These are phyloP conservation scores for Elachura formosa DNA, from an alignment of 2,113 vertebrate genomes.

Conservation along the genomic window DNA sequence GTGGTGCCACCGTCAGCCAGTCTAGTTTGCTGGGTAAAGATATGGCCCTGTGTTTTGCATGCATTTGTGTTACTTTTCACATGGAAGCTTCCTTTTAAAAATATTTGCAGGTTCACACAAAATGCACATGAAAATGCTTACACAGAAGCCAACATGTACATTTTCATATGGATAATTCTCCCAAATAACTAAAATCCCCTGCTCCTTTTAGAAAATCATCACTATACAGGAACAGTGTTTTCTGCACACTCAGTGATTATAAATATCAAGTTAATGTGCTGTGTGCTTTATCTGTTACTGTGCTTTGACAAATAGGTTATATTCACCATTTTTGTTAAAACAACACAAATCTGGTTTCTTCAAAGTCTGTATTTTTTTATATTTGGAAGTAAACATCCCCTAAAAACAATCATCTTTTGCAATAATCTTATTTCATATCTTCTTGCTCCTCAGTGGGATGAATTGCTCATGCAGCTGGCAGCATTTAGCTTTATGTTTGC, in stretches of 20 bases:
- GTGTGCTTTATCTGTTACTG: not conserved
- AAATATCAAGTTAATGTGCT: not conserved
- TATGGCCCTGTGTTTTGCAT: not conserved
- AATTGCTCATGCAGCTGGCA: slow-evolving; percentile 19
- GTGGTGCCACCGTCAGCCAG: not conserved
- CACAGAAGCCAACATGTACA: not conserved
- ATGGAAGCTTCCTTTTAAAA: not conserved
- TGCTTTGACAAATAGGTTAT: not conserved
- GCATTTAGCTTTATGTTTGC: slow-evolving; percentile 26
- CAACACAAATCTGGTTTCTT: not conserved
- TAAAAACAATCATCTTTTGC: not conserved
- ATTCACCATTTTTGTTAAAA: not conserved
- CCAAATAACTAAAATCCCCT: not conserved
- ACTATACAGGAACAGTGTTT: not conserved
- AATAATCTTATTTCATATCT: slow-evolving; percentile 9
- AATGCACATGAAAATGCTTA: not conserved
- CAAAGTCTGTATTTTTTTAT: not conserved
- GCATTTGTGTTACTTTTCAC: not conserved
- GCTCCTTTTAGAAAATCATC: not conserved
- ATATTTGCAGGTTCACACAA: not conserved
- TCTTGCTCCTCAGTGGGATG: not conserved
- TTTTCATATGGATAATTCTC: not conserved
- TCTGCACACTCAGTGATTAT: not conserved
- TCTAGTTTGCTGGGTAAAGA: not conserved
- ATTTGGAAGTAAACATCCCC: not conserved